Base-by-base conservation (phyloP, 2,797 vertebrate species). In the Leptoclinus maculatus region DNA sequence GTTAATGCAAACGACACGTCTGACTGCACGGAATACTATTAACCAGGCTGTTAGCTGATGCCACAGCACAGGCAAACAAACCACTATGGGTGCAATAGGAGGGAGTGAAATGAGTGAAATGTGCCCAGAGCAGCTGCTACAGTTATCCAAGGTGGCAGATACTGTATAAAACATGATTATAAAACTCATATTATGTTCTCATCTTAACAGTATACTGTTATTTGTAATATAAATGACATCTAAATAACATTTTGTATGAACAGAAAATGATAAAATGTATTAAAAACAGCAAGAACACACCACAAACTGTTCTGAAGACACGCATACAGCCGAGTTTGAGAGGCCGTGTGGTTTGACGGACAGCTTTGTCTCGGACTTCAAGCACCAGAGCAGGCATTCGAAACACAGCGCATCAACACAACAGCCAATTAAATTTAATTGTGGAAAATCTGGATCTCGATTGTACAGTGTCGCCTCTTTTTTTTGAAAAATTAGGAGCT, bases 1-100 rank as follows among this genome's bases (percentile, higher is more conserved):
- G 84, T 84, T 86, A 79, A 84, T 83, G 86, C 79, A 82, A 79
- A 75, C 39, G 66, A 81, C 71, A 78, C 39, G 41, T 74, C 79
- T 83, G 79, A 72, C 78, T 83, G 85, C 76, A 74, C 74, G 66
- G 56, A 78, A 60, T n/a, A 57, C 11, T 64, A 85, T 90, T 84
- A 85, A 80, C 39, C 70, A 39, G 66, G 41, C 82, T 66, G 84
- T 74, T 82, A 79, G 85, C 73, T 69, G 74, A 84, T 56, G 64
- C 49, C 67, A 41, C 64, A 36, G 54, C 7, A 14, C 65, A 62
- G 68, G 66, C 78, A 66, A 74, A 71, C 78, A 69, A 76, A 67
- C 64, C 43, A 13, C 34, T 5, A 11, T 13, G 68, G 59, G 29
- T 56, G 36, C 25, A 25, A 5, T 5, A 43, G 7, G 41, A 58